These are phyloP conservation scores for Drosophila subobscura DNA, from an alignment of 1,140 invertebrate genomes.

Conservation along the genomic window DNA sequence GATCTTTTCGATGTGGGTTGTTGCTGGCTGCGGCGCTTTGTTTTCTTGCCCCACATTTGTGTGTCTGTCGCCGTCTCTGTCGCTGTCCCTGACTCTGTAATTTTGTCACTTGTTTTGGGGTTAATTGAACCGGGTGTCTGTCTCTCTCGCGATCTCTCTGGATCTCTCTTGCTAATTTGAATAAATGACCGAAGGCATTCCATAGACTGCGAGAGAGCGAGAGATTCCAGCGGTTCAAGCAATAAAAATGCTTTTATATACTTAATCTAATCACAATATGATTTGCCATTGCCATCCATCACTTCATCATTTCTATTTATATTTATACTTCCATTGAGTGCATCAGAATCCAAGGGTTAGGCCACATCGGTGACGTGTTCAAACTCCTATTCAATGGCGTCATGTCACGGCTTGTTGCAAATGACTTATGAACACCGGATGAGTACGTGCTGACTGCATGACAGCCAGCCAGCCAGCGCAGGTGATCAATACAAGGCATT, in stretches of 20 bases:
- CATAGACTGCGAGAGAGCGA: slow-evolving; percentile 3
- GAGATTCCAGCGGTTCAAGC: slow-evolving; percentile 10
- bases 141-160: slow-evolving; percentile 28
- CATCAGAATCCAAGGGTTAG: slow-evolving; percentile 42
- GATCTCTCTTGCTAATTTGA: slow-evolving; percentile 56
- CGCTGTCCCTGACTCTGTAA: slow-evolving; percentile 44
- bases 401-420: slow-evolving; percentile 38
- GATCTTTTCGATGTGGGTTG: slow-evolving; percentile 40
- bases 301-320: slow-evolving; percentile 70
- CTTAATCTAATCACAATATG: slow-evolving; percentile 71
- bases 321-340: slow-evolving; percentile 58
- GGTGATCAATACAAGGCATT: slow-evolving; percentile 37
- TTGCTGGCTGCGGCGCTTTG: slow-evolving; percentile 4
- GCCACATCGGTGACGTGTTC: slow-evolving; percentile 51
- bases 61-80: background rate
- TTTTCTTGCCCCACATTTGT: slow-evolving; percentile 42
- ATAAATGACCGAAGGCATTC: slow-evolving; percentile 53
- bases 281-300: slow-evolving; percentile 22
- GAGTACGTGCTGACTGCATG: slow-evolving; percentile 61
- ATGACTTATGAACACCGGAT: slow-evolving; percentile 43
- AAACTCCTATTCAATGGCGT: slow-evolving; percentile 52
- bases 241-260: slow-evolving; percentile 27
- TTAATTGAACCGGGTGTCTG: slow-evolving; percentile 68
- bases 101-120: slow-evolving; percentile 69
- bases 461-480: slow-evolving; percentile 12